Evolutionary conservation across 2,113 vertebrate species (phyloP).

Genomic region (Lasiurus borealis): DNA sequence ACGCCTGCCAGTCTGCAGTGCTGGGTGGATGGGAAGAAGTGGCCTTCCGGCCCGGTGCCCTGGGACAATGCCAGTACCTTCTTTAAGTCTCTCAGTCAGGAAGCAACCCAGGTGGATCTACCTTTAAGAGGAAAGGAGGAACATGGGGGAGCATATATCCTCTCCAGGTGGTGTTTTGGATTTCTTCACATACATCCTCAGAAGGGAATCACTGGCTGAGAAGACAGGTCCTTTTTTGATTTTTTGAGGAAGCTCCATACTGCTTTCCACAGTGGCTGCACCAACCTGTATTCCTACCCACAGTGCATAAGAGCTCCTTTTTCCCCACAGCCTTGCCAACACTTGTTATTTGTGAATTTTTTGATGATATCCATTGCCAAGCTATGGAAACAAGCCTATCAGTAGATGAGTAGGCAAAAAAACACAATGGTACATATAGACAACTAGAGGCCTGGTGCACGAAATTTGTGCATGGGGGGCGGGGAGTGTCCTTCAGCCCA

Average conservation of each 20-base stretch:
- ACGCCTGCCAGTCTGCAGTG: accelerated
- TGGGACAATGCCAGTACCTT: too few species aligned
- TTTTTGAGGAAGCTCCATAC: neutral
- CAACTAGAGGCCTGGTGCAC: neutral
- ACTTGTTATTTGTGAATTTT: neutral
- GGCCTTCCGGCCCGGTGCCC: accelerated
- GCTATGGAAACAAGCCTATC: neutral
- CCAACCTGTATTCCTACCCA: neutral
- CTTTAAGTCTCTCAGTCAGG: too few species aligned
- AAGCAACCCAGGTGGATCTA: neutral
- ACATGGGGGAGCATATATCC: neutral
- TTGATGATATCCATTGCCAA: neutral
- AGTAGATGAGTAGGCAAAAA: neutral
- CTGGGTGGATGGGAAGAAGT: too few species aligned
- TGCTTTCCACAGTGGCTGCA: neutral
- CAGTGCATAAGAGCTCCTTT: neutral
- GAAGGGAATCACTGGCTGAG: neutral
- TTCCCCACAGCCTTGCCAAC: neutral
- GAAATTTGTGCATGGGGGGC: too few species aligned
- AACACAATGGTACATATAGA: neutral
- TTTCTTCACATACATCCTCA: neutral
- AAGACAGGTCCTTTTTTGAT: neutral
- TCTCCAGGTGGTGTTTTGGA: too few species aligned
- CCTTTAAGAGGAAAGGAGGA: neutral
- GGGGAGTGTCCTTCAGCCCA: too few species aligned